Conservation (phyloP, 1,140 invertebrate genomes). For the Lucilia sericata region DNA sequence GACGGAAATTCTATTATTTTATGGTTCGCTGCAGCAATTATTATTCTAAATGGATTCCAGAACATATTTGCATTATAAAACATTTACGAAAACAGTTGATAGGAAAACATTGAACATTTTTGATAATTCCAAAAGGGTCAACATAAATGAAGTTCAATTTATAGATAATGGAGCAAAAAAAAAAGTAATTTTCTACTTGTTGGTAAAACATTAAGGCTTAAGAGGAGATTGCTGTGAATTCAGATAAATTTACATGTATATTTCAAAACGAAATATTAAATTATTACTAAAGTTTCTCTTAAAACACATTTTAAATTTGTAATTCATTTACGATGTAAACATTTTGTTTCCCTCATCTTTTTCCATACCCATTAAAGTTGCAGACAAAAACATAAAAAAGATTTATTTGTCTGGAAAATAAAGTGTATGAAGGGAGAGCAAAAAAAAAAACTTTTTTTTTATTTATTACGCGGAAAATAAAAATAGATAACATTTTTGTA, state of each 20-base stretch:
- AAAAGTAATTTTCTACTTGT: no score
- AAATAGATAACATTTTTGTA: not conserved
- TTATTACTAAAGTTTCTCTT: no score
- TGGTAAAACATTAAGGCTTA: no score
- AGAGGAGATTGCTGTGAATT: no score
- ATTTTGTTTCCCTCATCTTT: not conserved
- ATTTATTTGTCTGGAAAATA: constrained; percentile 15
- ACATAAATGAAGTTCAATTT: no score
- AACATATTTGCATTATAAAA: no score
- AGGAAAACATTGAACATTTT: no score
- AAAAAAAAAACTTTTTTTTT: not conserved
- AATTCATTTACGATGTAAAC: not conserved
- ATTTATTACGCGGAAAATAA: not conserved
- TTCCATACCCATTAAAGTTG: not conserved
- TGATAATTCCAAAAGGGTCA: no score
- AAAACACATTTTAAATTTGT: not conserved
- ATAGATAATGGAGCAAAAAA: no score
- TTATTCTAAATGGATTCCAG: not conserved
- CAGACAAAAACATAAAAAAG: constrained; percentile 19
- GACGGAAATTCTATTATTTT: constrained; percentile 18
- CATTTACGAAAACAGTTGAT: no score
- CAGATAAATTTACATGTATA: no score
- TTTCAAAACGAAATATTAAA: no score
- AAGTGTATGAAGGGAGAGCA: not conserved
- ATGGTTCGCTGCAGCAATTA: constrained; percentile 12